phyloP scores from a whole-genome alignment of 2,797 vertebrate genomes.

The Distichodus sexfasciatus region DNA sequence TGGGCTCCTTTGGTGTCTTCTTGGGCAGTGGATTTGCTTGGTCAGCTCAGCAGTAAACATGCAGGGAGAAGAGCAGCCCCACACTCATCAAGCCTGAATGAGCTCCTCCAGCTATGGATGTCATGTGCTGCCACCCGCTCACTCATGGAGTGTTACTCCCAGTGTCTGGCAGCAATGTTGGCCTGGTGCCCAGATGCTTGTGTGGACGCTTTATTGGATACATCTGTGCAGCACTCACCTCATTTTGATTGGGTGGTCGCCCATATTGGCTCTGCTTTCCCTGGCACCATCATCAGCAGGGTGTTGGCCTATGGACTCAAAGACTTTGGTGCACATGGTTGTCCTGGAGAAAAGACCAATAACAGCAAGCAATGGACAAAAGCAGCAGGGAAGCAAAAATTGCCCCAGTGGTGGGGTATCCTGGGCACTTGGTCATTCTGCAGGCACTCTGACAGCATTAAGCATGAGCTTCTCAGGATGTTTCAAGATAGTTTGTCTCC shows the following conservation, averaged over 20 bases:
- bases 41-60: conserved; percentile 92
- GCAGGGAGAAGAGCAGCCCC: conserved; percentile 83
- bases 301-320: conserved; percentile 93
- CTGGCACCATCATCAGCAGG: conserved; percentile 90
- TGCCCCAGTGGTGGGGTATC: conserved; percentile 91
- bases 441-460: conserved; percentile 89
- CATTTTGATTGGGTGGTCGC: conserved; percentile 98
- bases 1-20: conserved; percentile 90
- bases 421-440: conserved; percentile 88
- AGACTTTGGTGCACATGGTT: conserved; percentile 87
- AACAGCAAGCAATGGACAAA: conserved; percentile 61
- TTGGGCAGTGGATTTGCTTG: conserved; percentile 93
- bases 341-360: conserved; percentile 46
- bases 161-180: conserved; percentile 89
- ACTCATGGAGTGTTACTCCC: conserved; percentile 92
- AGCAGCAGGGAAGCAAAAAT: conserved; percentile 86
- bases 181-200: conserved; percentile 91
- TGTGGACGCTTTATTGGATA: conserved; percentile 89
- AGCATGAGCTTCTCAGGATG: conserved; percentile 88
- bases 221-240: conserved; percentile 91
- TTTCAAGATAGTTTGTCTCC: conserved; percentile 88
- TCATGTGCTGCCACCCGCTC: conserved; percentile 85
- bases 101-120: conserved; percentile 95
- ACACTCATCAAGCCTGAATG: conserved; percentile 85
- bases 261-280: conserved; percentile 95